Base-by-base conservation (phyloP, 2,888 invertebrate genomes). In the Empis stercorea region DNA sequence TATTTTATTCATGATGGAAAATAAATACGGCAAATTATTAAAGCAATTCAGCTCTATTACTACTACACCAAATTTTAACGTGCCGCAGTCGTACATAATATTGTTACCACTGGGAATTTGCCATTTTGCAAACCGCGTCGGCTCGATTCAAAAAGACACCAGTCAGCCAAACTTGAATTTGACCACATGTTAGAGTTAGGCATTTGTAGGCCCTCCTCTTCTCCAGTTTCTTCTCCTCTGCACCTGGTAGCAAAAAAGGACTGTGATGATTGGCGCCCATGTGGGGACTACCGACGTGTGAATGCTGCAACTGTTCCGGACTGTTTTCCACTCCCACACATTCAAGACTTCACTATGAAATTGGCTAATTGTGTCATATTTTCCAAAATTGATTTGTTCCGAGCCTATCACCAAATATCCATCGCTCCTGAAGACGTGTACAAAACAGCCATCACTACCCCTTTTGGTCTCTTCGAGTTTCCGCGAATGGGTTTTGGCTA, bases 171-270 rank as follows among this genome's bases (percentile, higher is more conserved):
- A 27, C 10, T n/a, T 10, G 17, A 41, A 13, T 41, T 41, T 10
- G 10, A 39, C 6, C 6, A 15, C 4, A 39, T 15, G 39, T 13
- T 39, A 17, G 11, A 23, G 27, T 23, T 42, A 14, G 51, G 48
- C 2, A 48, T 49, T 13, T 52, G 45, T 32, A 41, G 45, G 11
- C 42, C 44, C 1, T 49, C 48, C 2, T 40, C 37, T 3, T 49
- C 48, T 11, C 36, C 44, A 4, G 45, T 41, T 13, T 41, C 50
- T 6, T 38, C 45, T n/a, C 47, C 53, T 2, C 44, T 50, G 10
- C 47, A 53, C 30, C 30, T 53, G 36, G 45, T 37, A 11, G 30
- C 11, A 10, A 51, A 49, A 27, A 45, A 45, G 27, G 32, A 43
- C 32, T 34, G 44, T 15, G 37, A 43, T 13, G 45, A 43, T 34